phyloP scores from a whole-genome alignment of 2,113 vertebrate species.

The Microtus pennsylvanicus region DNA sequence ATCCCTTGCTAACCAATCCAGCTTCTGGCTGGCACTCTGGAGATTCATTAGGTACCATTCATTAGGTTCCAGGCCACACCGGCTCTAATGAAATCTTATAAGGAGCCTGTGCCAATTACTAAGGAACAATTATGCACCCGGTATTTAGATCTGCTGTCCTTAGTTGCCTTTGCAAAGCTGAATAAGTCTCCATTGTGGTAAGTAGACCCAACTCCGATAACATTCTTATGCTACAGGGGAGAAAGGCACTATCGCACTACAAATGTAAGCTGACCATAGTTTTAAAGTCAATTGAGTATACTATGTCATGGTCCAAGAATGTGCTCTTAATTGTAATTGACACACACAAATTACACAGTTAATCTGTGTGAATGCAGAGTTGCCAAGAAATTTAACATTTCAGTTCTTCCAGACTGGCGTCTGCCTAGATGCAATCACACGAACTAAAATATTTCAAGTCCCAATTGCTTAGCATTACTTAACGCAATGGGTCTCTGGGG shows the following conservation, averaged over 20 bases:
- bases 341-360: conserved; percentile 87
- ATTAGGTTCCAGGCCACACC: conserved; percentile 24
- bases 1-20: conserved; percentile 71
- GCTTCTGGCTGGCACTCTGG: conserved; percentile 41
- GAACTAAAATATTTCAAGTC: conserved; percentile 87
- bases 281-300: conserved; percentile 83
- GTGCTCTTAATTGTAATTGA: conserved; percentile 89
- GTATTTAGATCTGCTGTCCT: conserved; percentile 70
- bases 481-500: conserved; percentile 84
- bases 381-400: conserved; percentile 88
- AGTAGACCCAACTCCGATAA: conserved; percentile 72
- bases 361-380: conserved; percentile 86
- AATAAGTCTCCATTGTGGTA: conserved; percentile 63
- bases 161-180: conserved; percentile 65
- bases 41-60: conserved; percentile 76
- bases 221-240: conserved; percentile 60
- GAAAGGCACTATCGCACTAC: conserved; percentile 75
- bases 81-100: conserved; percentile 70
- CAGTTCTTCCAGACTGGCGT: conserved; percentile 87
- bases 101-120: conserved; percentile 64
- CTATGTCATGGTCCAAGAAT: conserved; percentile 87
- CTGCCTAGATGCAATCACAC: conserved; percentile 87
- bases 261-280: conserved; percentile 72
- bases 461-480: conserved; percentile 85
- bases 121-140: conserved; percentile 73